Base-by-base conservation (phyloP, 2,113 vertebrate genomes). In the Ammodytes dubius region DNA sequence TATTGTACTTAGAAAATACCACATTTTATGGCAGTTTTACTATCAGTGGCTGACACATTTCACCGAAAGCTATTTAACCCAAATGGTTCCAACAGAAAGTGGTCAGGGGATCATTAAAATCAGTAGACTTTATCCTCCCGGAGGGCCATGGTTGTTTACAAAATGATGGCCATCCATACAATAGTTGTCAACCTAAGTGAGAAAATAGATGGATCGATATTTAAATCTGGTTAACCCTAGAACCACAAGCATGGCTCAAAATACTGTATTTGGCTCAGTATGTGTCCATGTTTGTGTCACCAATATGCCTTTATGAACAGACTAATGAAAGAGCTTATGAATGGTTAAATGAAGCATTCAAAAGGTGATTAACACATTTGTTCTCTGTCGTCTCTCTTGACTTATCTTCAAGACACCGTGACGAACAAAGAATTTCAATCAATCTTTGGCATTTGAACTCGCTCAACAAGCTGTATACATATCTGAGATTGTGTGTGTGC, bases 331-430 rank as follows among this genome's bases (percentile, higher is more conserved):
- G n/a, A 70, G 61, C 39, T 71, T 64, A 81, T 83, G 67, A 82
- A 80, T 52, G n/a, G 70, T 64, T 69, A 79, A 82, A 73, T 82
- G 42, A 79, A n/a, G 60, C 53, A 89, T 87, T 87, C 76, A 87
- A 74, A 89, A 88, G 80, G 19, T 82, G 84, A 84, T 90, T 84
- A 70, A 66, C 86, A 84, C 74, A 68, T 82, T 79, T 80, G 67
- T 69, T 72, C 53, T 87, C 54, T 69, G 59, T 49, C 50, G 79
- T 71, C 52, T 57, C 43, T 47, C n/a, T 54, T 56, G n/a, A 8
- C 27, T 63, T 11, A 43, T 46, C 53, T 49, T 42, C 17, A 37
- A 68, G 45, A 54, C 45, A 35, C 17, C 2, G 46, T 71, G 57
- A 47, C 68, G 54, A 50, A 72, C 5, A 35, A 50, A 39, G 43